Base-by-base conservation (phyloP, 2,888 invertebrate species). In the Coelinius sp. region DNA sequence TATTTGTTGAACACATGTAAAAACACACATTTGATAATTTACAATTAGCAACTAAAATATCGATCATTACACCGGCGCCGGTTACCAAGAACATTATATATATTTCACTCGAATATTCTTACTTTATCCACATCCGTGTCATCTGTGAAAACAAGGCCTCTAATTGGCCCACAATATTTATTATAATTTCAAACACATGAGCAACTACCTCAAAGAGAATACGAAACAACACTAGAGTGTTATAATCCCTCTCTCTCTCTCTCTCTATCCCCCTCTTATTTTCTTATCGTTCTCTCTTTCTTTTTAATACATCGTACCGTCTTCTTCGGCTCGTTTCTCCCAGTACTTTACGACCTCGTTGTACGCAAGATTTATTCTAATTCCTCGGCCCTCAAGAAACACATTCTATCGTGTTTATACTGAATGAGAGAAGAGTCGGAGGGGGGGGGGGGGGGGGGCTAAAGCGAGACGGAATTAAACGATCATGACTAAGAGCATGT, bases 121-220 rank as follows among this genome's bases (percentile, higher is more conserved):
- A 63, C 53, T 24, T 70, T 65, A 41, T 49, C 46, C 69, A 71
- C 76, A 78, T 73, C 74, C 75, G 75, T 78, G 83, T 84, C 86
- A 84, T 84, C 86, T 86, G 85, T 85, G 80, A 85, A 86, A 86
- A 86, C 86, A 86, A 79, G 79, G 75, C 78, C 76, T 77, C 72
- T 78, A 83, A 83, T 83, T 81, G 79, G 79, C 72, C 76, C 75
- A 75, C 76, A 77, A 82, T 84, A 84, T 85, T 86, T 84, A 85
- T 85, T 83, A 83, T 83, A 81, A 85, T 83, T 80, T 76, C 76
- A 82, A 85, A 84, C 85, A 86, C 82, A 83, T 84, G 85, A 79
- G 75, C 70, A 73, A 73, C 69, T 59, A 35, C 44, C 44, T 59
- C 62, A 67, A 71, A 68, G 53, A 41, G 41, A 52, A 38, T 35